A percentile compares a stretch with the other conserved stretches of the same genome.
Conservation (phyloP, 2,797 vertebrate species). For the Aldrovandia affinis region DNA sequence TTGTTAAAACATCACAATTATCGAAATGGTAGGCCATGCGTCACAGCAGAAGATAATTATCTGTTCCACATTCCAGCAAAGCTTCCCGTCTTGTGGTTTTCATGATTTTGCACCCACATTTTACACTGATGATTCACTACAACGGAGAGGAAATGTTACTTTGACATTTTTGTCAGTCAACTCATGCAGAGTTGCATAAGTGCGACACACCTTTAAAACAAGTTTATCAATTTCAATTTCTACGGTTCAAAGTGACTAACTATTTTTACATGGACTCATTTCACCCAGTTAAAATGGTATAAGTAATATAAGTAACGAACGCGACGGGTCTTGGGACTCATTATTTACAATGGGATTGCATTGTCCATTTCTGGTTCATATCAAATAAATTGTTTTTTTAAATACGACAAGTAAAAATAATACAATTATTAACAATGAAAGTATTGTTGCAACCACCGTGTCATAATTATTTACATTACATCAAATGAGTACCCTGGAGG, state of each 20-base stretch:
- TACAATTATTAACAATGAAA: background rate
- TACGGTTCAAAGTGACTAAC: background rate
- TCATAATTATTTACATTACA: background rate
- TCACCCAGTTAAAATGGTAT: too few species aligned
- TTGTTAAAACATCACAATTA: background rate
- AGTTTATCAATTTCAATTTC: conserved; percentile 1
- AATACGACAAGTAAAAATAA: background rate
- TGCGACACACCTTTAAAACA: background rate
- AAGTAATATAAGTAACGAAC: conserved; percentile 1
- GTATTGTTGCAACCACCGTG: background rate
- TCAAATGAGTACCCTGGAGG: background rate
- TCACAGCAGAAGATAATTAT: background rate
- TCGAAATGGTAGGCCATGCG: background rate
- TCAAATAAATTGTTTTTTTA: background rate
- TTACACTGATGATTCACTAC: background rate
- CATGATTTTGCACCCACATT: background rate
- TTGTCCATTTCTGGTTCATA: background rate
- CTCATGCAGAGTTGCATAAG: background rate
- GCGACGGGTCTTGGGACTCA: background rate
- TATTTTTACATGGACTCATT: too few species aligned
- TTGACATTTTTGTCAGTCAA: background rate
- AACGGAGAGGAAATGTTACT: background rate
- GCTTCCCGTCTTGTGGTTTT: background rate
- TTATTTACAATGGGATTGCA: too few species aligned
- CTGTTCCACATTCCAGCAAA: background rate